Evolutionary conservation across 2,113 vertebrate species (phyloP).

Genomic region (Laticauda laticaudata): DNA sequence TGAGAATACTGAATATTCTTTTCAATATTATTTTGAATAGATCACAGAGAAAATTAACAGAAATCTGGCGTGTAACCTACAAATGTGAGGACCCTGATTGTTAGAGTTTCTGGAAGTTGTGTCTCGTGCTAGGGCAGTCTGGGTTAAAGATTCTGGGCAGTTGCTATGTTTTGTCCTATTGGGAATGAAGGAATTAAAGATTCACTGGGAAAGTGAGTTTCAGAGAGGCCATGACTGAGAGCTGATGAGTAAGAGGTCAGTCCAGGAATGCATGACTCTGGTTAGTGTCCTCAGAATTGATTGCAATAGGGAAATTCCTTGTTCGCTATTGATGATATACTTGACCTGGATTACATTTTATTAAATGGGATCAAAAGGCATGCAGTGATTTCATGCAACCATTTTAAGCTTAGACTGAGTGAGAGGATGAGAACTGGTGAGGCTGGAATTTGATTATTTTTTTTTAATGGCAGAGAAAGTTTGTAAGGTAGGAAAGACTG

Average conservation of each 20-base stretch:
- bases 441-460: neutral
- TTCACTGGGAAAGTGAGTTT: neutral
- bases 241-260: conserved; percentile 36
- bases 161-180: neutral
- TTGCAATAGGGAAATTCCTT: neutral
- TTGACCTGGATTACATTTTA: neutral
- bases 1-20: neutral
- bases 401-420: conserved; percentile 17
- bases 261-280: conserved; percentile 28
- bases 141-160: neutral
- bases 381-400: neutral
- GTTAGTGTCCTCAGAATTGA: neutral
- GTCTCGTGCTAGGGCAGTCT: neutral
- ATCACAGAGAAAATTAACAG: neutral
- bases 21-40: neutral
- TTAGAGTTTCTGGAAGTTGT: neutral
- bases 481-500: neutral
- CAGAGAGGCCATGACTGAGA: neutral
- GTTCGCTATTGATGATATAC: neutral
- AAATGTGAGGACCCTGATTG: neutral
- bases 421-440: neutral
- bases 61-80: neutral
- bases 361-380: neutral
- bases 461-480: neutral
- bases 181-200: neutral